phyloP scores from a whole-genome alignment of 2,888 invertebrate species.

The Platycheirus albimanus region DNA sequence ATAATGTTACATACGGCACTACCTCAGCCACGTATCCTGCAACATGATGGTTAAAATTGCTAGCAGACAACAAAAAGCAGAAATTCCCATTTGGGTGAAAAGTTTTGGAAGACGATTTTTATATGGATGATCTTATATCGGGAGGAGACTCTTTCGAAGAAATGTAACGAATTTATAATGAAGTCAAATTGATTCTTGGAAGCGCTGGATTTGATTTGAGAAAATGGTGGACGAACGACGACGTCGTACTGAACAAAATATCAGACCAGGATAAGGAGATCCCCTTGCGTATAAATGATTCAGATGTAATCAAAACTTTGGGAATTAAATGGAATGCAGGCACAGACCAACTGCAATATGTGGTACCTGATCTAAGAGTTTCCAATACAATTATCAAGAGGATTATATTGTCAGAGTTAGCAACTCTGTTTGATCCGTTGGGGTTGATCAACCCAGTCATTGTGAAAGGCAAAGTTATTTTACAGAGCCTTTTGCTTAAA shows the following conservation, averaged over 20 bases:
- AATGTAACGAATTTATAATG: neutral
- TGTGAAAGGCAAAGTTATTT: neutral
- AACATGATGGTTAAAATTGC: slow-evolving; percentile 26
- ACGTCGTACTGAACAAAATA: too few species aligned
- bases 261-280: too few species aligned
- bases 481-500: neutral
- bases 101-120: slow-evolving; percentile 52
- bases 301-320: slow-evolving; percentile 42
- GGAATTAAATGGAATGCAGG: slow-evolving; percentile 44
- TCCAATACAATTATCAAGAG: neutral
- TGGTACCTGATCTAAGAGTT: neutral
- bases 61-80: neutral
- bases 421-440: slow-evolving; percentile 5
- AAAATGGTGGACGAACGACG: slow-evolving; percentile 47
- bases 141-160: slow-evolving; percentile 6
- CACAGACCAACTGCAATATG: slow-evolving; percentile 34
- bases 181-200: neutral
- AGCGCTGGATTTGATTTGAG: slow-evolving; percentile 5
- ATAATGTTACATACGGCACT: slow-evolving; percentile 43
- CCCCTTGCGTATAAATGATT: slow-evolving; percentile 34
- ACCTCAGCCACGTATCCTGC: slow-evolving; percentile 48
- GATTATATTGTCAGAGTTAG: neutral
- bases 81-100: slow-evolving; percentile 55
- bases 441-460: neutral
- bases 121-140: slow-evolving; percentile 40